A percentile compares a stretch with the other conserved stretches of the same genome.
Evolutionary conservation across 2,888 invertebrate genomes (phyloP).

Genomic region (Pseudeuparius sepicola): DNA sequence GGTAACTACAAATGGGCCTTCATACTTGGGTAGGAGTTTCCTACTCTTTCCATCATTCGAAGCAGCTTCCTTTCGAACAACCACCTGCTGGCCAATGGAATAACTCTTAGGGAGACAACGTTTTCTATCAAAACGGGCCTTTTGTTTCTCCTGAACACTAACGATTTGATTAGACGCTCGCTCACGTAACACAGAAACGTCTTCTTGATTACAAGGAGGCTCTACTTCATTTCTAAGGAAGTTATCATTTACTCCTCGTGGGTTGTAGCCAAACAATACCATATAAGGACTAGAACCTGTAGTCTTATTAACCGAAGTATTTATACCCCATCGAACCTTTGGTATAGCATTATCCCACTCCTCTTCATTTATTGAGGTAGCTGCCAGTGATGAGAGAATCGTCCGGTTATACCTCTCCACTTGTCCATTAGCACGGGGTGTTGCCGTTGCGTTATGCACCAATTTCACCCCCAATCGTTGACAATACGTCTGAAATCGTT

Average conservation of each 20-base stretch:
- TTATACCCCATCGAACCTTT: conserved; percentile 21
- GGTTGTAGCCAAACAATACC: conserved; percentile 24
- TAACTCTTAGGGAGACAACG: conserved; percentile 17
- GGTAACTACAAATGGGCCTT: too few relatives aligned
- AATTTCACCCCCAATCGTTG: conserved; percentile 19
- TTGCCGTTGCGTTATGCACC: conserved; percentile 24
- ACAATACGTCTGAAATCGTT: conserved; percentile 19
- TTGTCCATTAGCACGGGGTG: conserved; percentile 27
- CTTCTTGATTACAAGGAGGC: conserved; percentile 10
- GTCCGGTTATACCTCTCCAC: conserved; percentile 24
- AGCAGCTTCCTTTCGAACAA: conserved; percentile 15
- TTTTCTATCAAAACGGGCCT: conserved; percentile 15
- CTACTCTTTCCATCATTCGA: conserved; percentile 22
- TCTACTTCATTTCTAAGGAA: conserved; percentile 19
- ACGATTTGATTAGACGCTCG: conserved; percentile 12
- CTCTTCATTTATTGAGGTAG: conserved; percentile 19
- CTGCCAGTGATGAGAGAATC: conserved; percentile 19
- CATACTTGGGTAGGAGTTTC: conserved; percentile 23
- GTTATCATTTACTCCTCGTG: conserved; percentile 21
- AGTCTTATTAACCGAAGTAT: conserved; percentile 21
- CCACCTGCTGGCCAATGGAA: conserved; percentile 22
- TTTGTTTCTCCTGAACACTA: conserved; percentile 15
- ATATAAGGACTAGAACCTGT: conserved; percentile 23
- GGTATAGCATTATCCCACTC: conserved; percentile 23
- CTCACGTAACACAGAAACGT: conserved; percentile 11